A percentile compares a stretch with the other conserved stretches of the same genome.
phyloP scores from a whole-genome alignment of 2,888 invertebrate species.

The Pyrochroa serraticornis region DNA sequence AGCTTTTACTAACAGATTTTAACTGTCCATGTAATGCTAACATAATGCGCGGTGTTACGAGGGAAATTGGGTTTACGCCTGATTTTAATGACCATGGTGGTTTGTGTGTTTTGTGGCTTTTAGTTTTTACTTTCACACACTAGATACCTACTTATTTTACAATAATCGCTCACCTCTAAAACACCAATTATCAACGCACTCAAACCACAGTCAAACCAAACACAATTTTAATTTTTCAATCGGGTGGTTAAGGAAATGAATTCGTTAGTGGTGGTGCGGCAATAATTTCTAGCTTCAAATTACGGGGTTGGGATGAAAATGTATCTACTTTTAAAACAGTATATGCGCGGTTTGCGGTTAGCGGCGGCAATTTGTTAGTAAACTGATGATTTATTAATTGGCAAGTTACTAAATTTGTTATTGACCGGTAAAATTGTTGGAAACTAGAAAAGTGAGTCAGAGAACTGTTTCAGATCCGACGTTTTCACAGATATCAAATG shows the following conservation, averaged over 20 bases:
- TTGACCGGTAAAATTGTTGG: too few species aligned
- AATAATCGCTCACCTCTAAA: constrained; percentile 31
- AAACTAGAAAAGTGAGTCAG: constrained; percentile 1
- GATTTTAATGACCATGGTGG: constrained; percentile 56
- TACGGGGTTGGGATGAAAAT: constrained; percentile 11
- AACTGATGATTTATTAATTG: too few species aligned
- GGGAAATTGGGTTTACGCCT: constrained; percentile 56
- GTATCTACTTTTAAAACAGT: constrained; percentile 18
- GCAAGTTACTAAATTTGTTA: too few species aligned
- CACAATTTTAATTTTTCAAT: background rate
- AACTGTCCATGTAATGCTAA: constrained; percentile 58
- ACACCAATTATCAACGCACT: too few species aligned
- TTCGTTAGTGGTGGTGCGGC: too few species aligned
- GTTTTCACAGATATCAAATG: constrained; percentile 33
- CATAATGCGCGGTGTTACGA: constrained; percentile 56
- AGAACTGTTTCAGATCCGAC: constrained; percentile 8
- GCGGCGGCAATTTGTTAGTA: background rate
- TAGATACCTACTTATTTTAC: constrained; percentile 40
- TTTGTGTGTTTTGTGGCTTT: constrained; percentile 53
- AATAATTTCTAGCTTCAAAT: too few species aligned
- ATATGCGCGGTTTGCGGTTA: constrained; percentile 13
- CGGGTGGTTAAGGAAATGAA: background rate
- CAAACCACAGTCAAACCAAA: background rate
- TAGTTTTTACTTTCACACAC: constrained; percentile 42
- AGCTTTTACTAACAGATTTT: constrained; percentile 60